Evolutionary conservation across 1,140 invertebrate genomes (phyloP).

Genomic region (Arctopsyche grandis): DNA sequence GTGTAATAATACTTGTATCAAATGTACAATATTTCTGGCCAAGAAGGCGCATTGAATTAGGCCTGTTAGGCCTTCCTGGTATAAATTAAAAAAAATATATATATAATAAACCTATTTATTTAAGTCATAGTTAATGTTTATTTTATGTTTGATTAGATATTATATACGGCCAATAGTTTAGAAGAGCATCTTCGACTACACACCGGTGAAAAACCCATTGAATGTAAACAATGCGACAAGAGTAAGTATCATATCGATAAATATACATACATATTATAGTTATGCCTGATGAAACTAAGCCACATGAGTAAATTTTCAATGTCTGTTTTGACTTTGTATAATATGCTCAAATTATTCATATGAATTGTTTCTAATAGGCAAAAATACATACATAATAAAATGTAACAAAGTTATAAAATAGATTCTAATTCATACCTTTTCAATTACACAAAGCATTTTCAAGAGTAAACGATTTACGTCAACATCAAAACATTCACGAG

Average conservation of each 20-base stretch:
- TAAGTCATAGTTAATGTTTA: not conserved
- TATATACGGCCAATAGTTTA: slow-evolving; percentile 55
- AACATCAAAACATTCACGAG: slow-evolving; percentile 50
- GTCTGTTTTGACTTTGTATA: no score
- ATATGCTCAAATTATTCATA: not conserved
- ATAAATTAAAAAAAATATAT: no score
- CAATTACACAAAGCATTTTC: slow-evolving; percentile 37
- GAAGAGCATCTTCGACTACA: slow-evolving; percentile 56
- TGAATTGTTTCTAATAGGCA: not conserved
- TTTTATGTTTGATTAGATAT: slow-evolving; percentile 39
- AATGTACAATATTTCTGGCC: no score
- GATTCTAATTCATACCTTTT: slow-evolving; percentile 8
- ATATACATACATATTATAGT: not conserved
- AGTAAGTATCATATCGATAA: slow-evolving; percentile 43
- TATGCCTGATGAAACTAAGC: not conserved
- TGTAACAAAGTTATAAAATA: not conserved
- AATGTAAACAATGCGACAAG: slow-evolving; percentile 56
- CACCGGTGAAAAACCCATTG: slow-evolving; percentile 56
- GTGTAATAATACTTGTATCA: no score
- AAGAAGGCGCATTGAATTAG: no score
- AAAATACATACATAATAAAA: no score
- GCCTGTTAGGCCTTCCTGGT: no score
- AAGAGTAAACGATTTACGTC: slow-evolving; percentile 47
- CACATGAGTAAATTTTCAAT: no score
- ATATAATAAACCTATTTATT: not conserved